Conservation (phyloP, 2,888 invertebrate genomes). For the Crocallis elinguaria region DNA sequence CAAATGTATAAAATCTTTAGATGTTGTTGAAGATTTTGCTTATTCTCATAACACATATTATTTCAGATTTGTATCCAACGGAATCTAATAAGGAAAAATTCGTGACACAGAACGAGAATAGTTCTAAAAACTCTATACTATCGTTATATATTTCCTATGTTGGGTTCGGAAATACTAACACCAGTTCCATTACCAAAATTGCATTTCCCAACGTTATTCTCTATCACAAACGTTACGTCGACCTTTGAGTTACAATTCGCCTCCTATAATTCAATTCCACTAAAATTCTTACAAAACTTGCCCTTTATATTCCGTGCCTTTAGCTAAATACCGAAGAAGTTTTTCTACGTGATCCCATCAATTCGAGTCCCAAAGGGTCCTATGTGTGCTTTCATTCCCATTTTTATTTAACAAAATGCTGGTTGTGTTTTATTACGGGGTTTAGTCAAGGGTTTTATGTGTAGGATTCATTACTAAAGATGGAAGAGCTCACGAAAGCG, state of each 20-base stretch:
- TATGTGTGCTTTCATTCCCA: conserved; percentile 54
- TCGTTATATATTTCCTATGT: neutral
- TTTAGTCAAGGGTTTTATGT: conserved; percentile 61
- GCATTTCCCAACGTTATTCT: conserved; percentile 32
- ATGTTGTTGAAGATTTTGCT: too few species aligned
- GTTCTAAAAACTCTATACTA: neutral
- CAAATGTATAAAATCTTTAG: too few species aligned
- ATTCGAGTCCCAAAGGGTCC: conserved; percentile 52
- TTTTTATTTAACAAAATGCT: conserved; percentile 61
- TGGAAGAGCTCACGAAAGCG: conserved; percentile 45
- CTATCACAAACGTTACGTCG: conserved; percentile 31
- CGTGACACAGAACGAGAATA: too few species aligned
- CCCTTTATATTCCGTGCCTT: too few species aligned
- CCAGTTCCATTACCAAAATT: conserved; percentile 33
- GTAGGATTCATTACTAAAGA: conserved; percentile 54
- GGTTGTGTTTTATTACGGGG: conserved; percentile 65
- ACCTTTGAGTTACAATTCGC: conserved; percentile 40
- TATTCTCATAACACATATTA: too few species aligned
- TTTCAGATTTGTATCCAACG: too few species aligned
- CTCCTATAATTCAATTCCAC: conserved; percentile 56
- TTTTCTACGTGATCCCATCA: conserved; percentile 78
- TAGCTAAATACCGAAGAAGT: conserved; percentile 76
- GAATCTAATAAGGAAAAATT: too few species aligned
- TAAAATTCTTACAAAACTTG: conserved; percentile 57
- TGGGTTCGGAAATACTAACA: conserved; percentile 24